Conservation (phyloP, 2,888 invertebrate genomes). For the Lepidochitona cinerea region DNA sequence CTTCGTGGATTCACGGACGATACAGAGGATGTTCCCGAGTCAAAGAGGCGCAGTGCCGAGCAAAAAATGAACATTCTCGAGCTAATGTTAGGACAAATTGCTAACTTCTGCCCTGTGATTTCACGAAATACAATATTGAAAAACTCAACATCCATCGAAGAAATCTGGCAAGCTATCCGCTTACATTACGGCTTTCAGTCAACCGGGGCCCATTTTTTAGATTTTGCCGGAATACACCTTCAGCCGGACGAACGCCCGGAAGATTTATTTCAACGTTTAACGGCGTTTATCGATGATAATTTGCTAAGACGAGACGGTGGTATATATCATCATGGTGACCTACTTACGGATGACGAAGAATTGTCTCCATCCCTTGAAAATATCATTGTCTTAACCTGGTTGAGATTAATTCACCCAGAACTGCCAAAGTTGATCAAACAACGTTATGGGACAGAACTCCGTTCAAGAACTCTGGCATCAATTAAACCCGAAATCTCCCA, state of each 20-base stretch:
- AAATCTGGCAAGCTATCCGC: conserved; percentile 29
- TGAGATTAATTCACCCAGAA: conserved; percentile 14
- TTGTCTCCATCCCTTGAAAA: conserved; percentile 23
- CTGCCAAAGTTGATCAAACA: conserved; percentile 17
- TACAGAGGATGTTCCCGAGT: too few relatives aligned
- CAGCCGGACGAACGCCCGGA: conserved; percentile 31
- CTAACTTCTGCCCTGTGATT: conserved; percentile 30
- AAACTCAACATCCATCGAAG: conserved; percentile 25
- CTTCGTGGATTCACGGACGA: too few relatives aligned
- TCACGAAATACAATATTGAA: conserved; percentile 28
- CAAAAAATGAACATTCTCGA: conserved; percentile 30
- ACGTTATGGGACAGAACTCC: not conserved
- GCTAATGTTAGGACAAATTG: conserved; percentile 33
- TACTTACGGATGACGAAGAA: conserved; percentile 16
- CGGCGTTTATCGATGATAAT: conserved; percentile 32
- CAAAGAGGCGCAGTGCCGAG: conserved; percentile 13
- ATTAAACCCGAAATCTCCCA: conserved; percentile 11
- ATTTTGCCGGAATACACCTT: conserved; percentile 23
- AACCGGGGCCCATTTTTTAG: conserved; percentile 29
- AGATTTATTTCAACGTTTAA: conserved; percentile 31
- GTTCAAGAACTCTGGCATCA: not conserved
- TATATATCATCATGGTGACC: conserved; percentile 29
- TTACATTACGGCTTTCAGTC: conserved; percentile 32
- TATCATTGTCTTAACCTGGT: conserved; percentile 15
- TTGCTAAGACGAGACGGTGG: too few relatives aligned